A percentile compares a stretch with the other conserved stretches of the same genome.
phyloP scores from a whole-genome alignment of 2,797 vertebrate species.

The Poeciliopsis presidionis region DNA sequence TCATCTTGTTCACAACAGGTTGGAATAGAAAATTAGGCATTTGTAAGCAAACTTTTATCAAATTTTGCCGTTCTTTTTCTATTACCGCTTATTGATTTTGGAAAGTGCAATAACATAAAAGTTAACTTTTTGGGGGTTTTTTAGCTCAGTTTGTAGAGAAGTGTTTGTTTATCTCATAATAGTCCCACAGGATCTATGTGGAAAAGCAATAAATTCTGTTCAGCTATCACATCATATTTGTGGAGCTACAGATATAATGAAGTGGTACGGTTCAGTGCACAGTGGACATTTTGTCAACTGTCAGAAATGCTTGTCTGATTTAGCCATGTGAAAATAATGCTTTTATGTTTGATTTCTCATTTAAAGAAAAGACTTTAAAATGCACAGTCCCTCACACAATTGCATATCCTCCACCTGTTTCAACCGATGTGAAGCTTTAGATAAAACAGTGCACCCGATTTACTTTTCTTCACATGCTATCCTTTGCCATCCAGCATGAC shows the following conservation, averaged over 20 bases:
- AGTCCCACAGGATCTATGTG: background rate
- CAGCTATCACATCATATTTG: background rate
- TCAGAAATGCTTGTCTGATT: background rate
- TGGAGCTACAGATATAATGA: background rate
- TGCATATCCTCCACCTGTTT: background rate
- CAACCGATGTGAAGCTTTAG: background rate
- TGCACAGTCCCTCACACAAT: background rate
- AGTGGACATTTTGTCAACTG: background rate
- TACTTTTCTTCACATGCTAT: background rate
- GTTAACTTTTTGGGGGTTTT: background rate
- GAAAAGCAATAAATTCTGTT: background rate
- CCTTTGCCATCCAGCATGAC: background rate
- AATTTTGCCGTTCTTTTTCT: background rate
- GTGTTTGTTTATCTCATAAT: background rate
- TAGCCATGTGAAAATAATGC: background rate
- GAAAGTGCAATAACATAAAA: background rate
- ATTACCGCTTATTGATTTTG: background rate
- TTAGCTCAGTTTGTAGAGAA: background rate
- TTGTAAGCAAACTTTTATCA: background rate
- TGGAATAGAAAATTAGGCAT: background rate
- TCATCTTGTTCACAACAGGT: background rate
- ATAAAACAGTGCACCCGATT: background rate
- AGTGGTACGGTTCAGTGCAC: background rate
- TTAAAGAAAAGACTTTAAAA: background rate
- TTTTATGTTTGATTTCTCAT: background rate